Evolutionary conservation across 2,113 vertebrate genomes (phyloP), one percentile per base, ranked within the genome.

Genomic region (Serilophus lunatus): DNA sequence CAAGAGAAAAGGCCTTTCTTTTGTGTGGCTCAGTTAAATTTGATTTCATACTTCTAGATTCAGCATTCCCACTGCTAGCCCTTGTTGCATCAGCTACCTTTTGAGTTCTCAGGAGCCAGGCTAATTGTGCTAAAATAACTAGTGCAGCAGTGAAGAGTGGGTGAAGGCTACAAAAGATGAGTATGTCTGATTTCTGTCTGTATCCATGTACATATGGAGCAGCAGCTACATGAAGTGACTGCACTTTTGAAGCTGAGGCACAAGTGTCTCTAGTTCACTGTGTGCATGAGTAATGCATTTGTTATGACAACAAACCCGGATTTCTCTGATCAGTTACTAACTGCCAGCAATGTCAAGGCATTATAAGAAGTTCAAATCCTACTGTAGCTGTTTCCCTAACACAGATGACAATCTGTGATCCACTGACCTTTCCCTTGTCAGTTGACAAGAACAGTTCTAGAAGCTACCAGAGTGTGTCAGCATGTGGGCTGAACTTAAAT

Each of bases 371-470:
- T 81, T 68, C 44, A 86, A 61, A 69, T 95, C 71, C 72, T 80
- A 59, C 64, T 84, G 45, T 66, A 81, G 77, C 24, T 65, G 60
- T 80, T 90, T 87, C 82, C 64, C 68, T 80, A 86, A 51, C 81
- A 69, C 91, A 86, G 82, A 86, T 25, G 44, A 44, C 40, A 81
- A 95, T 94, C 95, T 94, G 79, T 92, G 92, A 96, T 78, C 81
- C 72, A 86, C 6, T 96, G 95, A 96, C 96, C 96, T 98, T 96
- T 94, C 35, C 64, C 93, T 94, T 84, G 75, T 65, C 80, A 64
- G 47, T 86, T 80, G 78, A 92, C 66, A 68, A 77, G 78, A 96
- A 83, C 5, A 51, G 65, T 72, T 87, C 86, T n/a, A 90, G 91
- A 95, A 96, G 70, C 68, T 87, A 90, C 90, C 90, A 87, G 92